Conservation (phyloP, 1,140 invertebrate genomes). For the Drosophila truncata region DNA sequence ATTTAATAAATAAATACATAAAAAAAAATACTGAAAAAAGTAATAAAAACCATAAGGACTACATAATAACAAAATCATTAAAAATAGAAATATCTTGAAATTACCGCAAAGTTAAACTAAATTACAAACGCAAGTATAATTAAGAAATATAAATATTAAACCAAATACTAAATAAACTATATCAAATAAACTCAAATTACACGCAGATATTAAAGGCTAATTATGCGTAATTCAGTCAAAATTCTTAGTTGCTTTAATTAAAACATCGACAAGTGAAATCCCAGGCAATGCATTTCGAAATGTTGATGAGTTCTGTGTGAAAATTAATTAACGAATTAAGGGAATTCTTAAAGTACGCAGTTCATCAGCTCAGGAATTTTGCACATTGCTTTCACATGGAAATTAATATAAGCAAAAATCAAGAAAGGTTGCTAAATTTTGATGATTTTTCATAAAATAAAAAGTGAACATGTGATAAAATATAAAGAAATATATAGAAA, state of each 20-base stretch:
- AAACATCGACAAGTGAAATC: background rate
- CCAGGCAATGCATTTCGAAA: background rate
- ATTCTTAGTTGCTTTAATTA: constrained; percentile 8
- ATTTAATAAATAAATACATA: background rate
- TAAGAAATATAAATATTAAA: background rate
- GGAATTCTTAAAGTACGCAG: constrained; percentile 1
- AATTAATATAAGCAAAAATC: background rate
- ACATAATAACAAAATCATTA: no score
- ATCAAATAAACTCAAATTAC: no score
- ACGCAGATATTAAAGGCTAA: no score
- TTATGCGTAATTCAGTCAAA: background rate
- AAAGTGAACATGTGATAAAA: no score
- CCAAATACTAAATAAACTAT: background rate
- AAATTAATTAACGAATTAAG: constrained; percentile 8
- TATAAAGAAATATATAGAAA: no score
- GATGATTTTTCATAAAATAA: no score
- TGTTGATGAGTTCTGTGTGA: background rate
- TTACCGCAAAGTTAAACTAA: no score
- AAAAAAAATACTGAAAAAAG: background rate
- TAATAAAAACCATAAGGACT: no score
- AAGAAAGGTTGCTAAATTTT: no score
- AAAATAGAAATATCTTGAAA: no score
- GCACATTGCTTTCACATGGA: background rate
- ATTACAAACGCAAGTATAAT: no score
- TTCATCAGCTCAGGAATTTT: constrained; percentile 2